Base-by-base conservation (phyloP, 2,113 vertebrate genomes). In the Castor canadensis region DNA sequence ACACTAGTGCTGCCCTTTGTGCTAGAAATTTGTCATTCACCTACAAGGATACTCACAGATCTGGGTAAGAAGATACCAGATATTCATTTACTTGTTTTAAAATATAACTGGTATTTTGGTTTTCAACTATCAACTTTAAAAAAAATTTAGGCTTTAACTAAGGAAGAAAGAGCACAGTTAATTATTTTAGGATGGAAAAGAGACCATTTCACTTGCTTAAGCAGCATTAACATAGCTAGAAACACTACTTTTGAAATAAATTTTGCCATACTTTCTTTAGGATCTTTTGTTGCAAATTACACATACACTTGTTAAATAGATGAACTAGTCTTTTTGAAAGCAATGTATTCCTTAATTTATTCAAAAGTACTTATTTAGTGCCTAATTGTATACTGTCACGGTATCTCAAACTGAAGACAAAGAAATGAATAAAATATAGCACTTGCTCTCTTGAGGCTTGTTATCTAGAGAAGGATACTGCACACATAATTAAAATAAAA, bases 341-440 rank as follows among this genome's bases (percentile, higher is more conserved):
- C 11, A 84, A 40, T 73, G 5, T 26, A 49, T 7, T 66, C 26
- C 11, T 71, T 76, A 52, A 58, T 77, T 90, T 93, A 75, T 93
- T 80, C 58, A 91, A 89, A 35, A 92, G 38, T 67, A 79, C 75
- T 91, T 93, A 66, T 83, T 91, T 80, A 83, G 6, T 62, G 72
- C 43, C 67, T 91, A 79, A 67, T 83, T 88, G 5, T 87, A 30
- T 84, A 69, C 38, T 87, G 64, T 79, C 22, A 75, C 35, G 69
- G 3, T 93, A 62, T 5, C 32, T 75, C n/a, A 75, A 69, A 20
- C 58, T 35, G 88, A 30, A 80, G 58, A 85, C 82, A 84, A 6
- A 69, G n/a, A 96, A 88, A 87, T 80, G n/a, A 73, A 79, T 67
- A 95, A 88, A 95, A 69, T 80, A n/a, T 54, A 49, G 9, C 11